Base-by-base conservation (phyloP, 2,113 vertebrate species). In the Megaceryle torquata region DNA sequence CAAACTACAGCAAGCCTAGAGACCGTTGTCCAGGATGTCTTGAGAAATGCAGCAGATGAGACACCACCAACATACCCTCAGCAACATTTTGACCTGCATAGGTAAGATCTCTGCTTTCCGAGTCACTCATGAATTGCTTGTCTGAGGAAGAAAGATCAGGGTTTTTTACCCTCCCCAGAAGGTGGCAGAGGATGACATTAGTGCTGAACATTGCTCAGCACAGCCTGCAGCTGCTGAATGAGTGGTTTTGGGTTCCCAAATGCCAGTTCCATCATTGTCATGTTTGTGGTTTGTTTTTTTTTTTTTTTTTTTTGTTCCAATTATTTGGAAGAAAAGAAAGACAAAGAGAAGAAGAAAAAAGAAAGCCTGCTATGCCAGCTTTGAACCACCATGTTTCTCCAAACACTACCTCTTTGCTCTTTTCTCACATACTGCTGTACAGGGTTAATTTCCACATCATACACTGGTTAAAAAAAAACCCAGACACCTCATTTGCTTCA, bases 21-120 rank as follows among this genome's bases (percentile, higher is more conserved):
- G 13, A 10, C 3, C 1, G 1, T 14, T 70, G 50, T 35, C 48
- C 0, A 0, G 31, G 18, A 24, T 15, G n/a, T 13, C 59, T 72
- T 4, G 5, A 44, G 11, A 72, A 33, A 37, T 59, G 28, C 31
- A 56, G 28, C 11, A 63, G 22, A 22, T 0, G 1, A 76, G 48
- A 59, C 16, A 48, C 21, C 35, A 65, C 51, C 46, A 70, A 43
- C 16, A 31, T 2, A 57, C 9, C 13, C 28, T n/a, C 77, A 81
- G 26, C 48, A 76, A 70, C 3, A 1, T 25, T 78, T 43, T 61
- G 21, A 61, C 65, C 51, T 33, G 37, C 65, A 33, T 4, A 78
- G n/a, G 9, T 43, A 51, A 37, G 16, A 48, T 43, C 22, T 28
- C 16, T 51, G 13, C 67, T 83, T 71, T 63, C 72, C 43, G 15